Percentiles rank a stretch among this genome's conserved stretches.
These are phyloP conservation scores for Mesodorylaimus sp. DNA, from an alignment of 2,888 invertebrate species.

Conservation along the genomic window DNA sequence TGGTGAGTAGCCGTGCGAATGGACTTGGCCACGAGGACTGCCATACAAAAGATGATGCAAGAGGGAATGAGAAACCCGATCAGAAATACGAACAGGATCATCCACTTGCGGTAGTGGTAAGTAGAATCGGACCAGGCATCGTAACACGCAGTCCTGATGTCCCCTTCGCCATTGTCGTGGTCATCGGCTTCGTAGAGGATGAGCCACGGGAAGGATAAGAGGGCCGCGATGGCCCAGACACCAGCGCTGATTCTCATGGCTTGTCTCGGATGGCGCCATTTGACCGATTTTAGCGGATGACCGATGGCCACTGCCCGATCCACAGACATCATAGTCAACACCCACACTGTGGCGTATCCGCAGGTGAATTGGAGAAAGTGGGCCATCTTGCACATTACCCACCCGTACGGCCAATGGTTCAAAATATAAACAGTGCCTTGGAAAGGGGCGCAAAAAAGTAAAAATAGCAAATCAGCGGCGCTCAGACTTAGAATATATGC, in stretches of 20 bases:
- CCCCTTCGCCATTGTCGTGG: background rate
- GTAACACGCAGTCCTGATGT: background rate
- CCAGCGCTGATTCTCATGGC: background rate
- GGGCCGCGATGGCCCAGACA: background rate
- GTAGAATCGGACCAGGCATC: background rate
- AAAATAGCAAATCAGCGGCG: background rate
- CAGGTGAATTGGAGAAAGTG: background rate
- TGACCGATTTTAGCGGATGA: background rate
- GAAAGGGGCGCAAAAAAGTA: no score
- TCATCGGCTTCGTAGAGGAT: background rate
- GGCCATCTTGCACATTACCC: background rate
- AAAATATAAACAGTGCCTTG: no score
- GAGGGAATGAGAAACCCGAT: conserved; percentile 1
- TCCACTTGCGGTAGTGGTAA: background rate
- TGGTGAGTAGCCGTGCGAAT: no score
- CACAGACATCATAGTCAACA: conserved; percentile 2
- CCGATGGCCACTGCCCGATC: background rate
- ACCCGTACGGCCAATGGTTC: background rate
- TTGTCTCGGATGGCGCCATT: background rate
- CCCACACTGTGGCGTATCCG: background rate
- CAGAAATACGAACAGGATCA: conserved; percentile 1
- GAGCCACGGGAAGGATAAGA: background rate
- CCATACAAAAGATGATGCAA: background rate
- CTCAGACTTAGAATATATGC: background rate
- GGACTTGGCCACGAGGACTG: no score